Conservation (phyloP, 2,797 vertebrate species). For the Myotis pilosus region DNA sequence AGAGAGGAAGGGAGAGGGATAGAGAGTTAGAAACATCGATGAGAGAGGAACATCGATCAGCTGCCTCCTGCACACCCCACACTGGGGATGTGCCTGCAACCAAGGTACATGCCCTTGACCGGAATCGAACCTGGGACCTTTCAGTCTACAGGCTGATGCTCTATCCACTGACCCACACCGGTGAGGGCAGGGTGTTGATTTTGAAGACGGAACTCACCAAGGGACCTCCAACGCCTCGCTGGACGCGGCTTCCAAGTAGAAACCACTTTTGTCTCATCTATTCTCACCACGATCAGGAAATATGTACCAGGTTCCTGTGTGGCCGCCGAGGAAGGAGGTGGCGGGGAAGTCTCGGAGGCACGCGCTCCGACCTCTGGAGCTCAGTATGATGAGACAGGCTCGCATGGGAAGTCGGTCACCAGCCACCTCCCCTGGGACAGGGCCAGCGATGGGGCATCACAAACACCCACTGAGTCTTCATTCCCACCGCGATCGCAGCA, state of each 20-base stretch:
- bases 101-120: no score
- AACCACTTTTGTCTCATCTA: background rate
- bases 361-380: background rate
- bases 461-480: background rate
- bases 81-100: no score
- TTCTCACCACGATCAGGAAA: background rate
- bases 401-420: background rate
- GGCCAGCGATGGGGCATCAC: fast-evolving
- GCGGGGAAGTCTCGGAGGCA: background rate
- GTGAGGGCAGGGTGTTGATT: background rate
- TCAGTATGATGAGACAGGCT: background rate
- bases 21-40: no score
- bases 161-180: no score
- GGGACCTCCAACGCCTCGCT: background rate
- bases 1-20: no score
- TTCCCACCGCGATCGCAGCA: background rate
- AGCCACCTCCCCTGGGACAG: background rate
- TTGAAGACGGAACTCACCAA: background rate
- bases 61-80: no score
- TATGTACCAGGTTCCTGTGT: background rate
- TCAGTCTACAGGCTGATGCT: no score
- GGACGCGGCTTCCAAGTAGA: background rate
- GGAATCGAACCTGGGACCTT: no score
- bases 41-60: no score
- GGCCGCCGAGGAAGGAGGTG: background rate